Evolutionary conservation across 92 coral and sea anemone species (phyloP), one percentile per base, ranked within the genome.

Genomic region (Umimayanthus chanpuru): DNA sequence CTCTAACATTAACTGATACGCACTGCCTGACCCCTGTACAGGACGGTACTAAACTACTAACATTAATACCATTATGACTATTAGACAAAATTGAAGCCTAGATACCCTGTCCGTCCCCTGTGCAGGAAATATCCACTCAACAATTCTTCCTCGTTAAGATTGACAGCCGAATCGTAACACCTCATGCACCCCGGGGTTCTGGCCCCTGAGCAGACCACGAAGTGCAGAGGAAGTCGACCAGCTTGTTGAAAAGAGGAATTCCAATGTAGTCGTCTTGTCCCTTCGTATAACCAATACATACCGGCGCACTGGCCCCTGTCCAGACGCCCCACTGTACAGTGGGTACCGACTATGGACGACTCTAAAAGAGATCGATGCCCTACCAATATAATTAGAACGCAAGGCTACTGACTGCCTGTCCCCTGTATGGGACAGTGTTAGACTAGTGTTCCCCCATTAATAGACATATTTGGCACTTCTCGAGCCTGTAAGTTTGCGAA

Each of bases 301-400:
- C 78, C 47, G 44, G 47, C 23, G 20, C 79, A 74, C 79, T 74
- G 79, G 79, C 79, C 79, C 79, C 79, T 74, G 79, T 74, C 44
- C 53, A 39, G 43, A 74, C 38, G 79, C 79, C 44, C 44, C 75
- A 74, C 38, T 30, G 79, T 74, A 53, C 18, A 74, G 79, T 74
- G 20, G 79, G 38, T 74, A 74, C 47, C 50, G 18, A 74, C 76
- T 75, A 75, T 75, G 53, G 79, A 53, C 79, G 9, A 39, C 49
- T 39, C 79, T 15, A 75, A 75, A 0, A 30, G 11, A 75, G 49
- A 36, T 75, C 11, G 44, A 38, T 38, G 79, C 79, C 79, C 79
- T 36, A 39, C 79, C 44, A 39, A 75, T 75, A 16, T 39, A n/a
- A 15, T 36, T 14, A 16, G 49, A 75, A 75, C 49, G 8, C 79